phyloP scores from a whole-genome alignment of 1,140 invertebrate species.

The Caenorhabditis remanei region DNA sequence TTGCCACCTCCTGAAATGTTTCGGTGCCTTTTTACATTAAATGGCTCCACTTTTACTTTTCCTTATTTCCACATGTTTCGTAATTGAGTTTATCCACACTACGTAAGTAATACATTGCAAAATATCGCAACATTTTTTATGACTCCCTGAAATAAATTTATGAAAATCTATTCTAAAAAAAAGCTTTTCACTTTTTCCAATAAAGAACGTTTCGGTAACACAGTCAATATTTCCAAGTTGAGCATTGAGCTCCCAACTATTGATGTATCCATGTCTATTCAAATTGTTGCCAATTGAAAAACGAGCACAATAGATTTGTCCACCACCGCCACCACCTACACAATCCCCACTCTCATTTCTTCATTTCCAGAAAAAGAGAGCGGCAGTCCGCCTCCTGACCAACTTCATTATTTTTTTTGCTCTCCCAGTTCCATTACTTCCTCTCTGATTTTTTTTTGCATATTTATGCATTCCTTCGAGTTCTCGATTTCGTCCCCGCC shows the following conservation, averaged over 20 bases:
- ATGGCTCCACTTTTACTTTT: no score
- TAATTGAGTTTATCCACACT: no score
- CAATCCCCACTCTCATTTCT: not conserved
- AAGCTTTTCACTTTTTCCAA: no score
- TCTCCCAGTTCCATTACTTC: not conserved
- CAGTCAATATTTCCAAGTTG: not conserved
- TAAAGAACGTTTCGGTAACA: no score
- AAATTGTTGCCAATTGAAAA: constrained; percentile 49
- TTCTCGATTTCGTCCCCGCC: not conserved
- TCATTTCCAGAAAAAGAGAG: not conserved
- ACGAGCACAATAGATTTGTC: constrained; percentile 28
- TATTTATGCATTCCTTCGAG: constrained; percentile 33
- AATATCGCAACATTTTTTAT: no score
- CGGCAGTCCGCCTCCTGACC: constrained; percentile 29
- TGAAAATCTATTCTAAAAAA: no score
- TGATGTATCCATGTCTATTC: constrained; percentile 26
- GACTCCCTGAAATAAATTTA: no score
- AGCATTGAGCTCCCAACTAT: not conserved
- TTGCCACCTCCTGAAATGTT: not conserved
- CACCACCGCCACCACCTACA: constrained; percentile 19
- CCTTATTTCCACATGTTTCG: no score
- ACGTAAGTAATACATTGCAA: no score
- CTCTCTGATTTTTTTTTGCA: constrained; percentile 50
- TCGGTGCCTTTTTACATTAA: no score
- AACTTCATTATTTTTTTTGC: constrained; percentile 36